Evolutionary conservation across 2,888 invertebrate species (phyloP).

Genomic region (Lochmaea capreae): DNA sequence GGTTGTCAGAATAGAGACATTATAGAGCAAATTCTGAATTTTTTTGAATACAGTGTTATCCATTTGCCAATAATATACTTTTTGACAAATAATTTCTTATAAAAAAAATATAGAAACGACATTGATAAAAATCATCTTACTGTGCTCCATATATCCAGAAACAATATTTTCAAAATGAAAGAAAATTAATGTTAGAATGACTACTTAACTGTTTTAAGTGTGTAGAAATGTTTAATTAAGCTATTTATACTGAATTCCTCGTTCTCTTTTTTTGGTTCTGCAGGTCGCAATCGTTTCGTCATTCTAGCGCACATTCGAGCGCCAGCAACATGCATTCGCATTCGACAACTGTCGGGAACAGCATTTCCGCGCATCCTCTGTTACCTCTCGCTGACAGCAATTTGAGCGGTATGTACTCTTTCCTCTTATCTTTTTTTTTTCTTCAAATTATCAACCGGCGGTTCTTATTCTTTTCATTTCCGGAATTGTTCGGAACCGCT

Average conservation of each 20-base stretch:
- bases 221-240: constrained; percentile 43
- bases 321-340: constrained; percentile 76
- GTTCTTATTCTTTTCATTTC: neutral
- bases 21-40: too few relatives aligned
- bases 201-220: constrained; percentile 51
- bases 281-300: constrained; percentile 96
- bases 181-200: constrained; percentile 40
- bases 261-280: constrained; percentile 67
- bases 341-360: constrained; percentile 82
- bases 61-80: too few relatives aligned
- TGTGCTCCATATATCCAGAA: constrained; percentile 56
- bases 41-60: too few relatives aligned
- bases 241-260: constrained; percentile 59
- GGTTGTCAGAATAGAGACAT: too few relatives aligned
- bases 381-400: constrained; percentile 82
- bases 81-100: neutral
- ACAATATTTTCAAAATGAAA: neutral
- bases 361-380: constrained; percentile 94
- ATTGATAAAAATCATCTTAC: constrained; percentile 51
- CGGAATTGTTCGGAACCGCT: neutral
- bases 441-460: neutral
- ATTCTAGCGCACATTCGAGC: constrained; percentile 77
- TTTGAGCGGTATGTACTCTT: constrained; percentile 68
- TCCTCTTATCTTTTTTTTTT: constrained; percentile 25
- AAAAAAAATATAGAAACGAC: constrained; percentile 44